Percentiles rank a stretch among this genome's conserved stretches.
Evolutionary conservation across 2,797 vertebrate genomes (phyloP).

Genomic region (Acridotheres tristis): DNA sequence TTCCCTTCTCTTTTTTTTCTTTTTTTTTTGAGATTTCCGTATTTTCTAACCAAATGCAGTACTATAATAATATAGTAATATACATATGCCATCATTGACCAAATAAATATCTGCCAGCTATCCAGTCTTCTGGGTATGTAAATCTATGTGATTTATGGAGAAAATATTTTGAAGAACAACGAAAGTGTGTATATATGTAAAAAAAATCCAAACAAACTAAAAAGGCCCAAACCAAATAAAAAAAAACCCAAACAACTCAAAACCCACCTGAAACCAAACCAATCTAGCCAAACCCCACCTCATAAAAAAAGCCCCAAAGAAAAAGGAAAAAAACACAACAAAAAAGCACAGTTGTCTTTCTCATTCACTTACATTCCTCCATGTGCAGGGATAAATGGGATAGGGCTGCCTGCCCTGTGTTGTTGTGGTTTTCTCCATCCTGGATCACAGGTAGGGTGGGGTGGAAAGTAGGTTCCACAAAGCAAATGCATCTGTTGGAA

Average conservation of each 20-base stretch:
- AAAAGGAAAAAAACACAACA: neutral
- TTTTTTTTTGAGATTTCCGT: neutral
- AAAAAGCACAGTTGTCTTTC: neutral
- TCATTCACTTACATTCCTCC: neutral
- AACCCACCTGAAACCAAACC: neutral
- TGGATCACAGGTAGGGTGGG: neutral
- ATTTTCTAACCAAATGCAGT: neutral
- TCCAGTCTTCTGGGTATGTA: neutral
- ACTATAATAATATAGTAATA: neutral
- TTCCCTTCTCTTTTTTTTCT: neutral
- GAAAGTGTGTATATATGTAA: neutral
- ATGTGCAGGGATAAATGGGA: neutral
- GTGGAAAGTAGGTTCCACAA: neutral
- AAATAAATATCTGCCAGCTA: neutral
- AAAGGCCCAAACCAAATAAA: neutral
- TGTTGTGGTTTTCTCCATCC: neutral
- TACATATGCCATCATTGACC: neutral
- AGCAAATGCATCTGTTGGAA: neutral
- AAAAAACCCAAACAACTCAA: neutral
- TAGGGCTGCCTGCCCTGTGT: neutral
- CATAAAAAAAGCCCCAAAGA: rapidly evolving
- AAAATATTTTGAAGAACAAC: neutral
- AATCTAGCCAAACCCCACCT: neutral
- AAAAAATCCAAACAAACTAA: neutral
- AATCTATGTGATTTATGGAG: neutral